phyloP scores from a whole-genome alignment of 2,113 vertebrate genomes.

The Pedionomus torquatus region DNA sequence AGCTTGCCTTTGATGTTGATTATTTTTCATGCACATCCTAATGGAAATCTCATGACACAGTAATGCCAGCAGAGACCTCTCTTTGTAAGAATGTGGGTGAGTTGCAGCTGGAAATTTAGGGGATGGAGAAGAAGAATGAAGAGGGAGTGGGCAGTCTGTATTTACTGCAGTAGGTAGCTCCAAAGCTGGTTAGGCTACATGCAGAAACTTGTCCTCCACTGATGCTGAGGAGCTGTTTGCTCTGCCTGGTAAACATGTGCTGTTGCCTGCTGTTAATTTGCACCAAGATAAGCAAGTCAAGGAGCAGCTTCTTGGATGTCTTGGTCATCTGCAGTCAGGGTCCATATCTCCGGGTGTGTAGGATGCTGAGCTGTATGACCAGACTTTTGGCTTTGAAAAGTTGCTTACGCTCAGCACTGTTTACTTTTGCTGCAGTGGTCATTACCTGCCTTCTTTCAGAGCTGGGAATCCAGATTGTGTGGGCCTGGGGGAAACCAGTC shows the following conservation, averaged over 20 bases:
- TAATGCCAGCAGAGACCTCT: not conserved
- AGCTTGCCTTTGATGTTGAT: not conserved
- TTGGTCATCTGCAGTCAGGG: not conserved
- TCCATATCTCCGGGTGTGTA: not conserved
- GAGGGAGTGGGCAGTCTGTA: not conserved
- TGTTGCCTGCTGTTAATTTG: not conserved
- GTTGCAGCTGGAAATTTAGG: not conserved
- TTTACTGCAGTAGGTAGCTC: not conserved
- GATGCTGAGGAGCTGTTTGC: not conserved
- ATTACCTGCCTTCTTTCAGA: not conserved
- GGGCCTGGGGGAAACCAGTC: not conserved
- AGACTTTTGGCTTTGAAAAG: not conserved
- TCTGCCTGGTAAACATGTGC: not conserved
- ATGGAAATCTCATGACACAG: not conserved
- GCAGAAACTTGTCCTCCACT: not conserved
- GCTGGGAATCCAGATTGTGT: not conserved
- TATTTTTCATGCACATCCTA: not conserved
- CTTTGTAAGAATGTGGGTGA: not conserved
- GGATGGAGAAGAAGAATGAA: not conserved
- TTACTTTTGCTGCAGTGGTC: not conserved
- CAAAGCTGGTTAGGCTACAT: not conserved
- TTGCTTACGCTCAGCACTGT: not conserved
- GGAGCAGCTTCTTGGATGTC: not conserved
- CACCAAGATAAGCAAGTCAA: not conserved
- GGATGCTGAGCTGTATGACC: not conserved